These are phyloP conservation scores for Leptobrachium leishanense DNA, from an alignment of 2,113 vertebrate genomes.

Conservation along the genomic window DNA sequence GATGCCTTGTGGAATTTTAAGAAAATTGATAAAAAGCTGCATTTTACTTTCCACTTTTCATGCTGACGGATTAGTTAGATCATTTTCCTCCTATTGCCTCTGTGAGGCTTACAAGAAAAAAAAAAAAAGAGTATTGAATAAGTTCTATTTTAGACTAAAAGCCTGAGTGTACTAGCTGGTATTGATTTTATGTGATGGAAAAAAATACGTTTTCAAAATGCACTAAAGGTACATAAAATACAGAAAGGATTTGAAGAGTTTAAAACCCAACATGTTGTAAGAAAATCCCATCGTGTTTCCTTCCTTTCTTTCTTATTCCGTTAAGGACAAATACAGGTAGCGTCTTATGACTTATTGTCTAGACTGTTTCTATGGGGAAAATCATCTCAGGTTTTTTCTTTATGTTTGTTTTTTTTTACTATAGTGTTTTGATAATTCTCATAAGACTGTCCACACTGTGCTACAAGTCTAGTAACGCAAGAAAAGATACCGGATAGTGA, in stretches of 20 bases:
- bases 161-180: conserved; percentile 45
- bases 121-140: conserved; percentile 41
- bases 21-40: conserved; percentile 23
- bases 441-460: neutral
- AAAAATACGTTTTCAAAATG: conserved; percentile 46
- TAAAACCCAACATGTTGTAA: conserved; percentile 29
- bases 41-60: neutral
- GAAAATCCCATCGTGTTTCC: conserved; percentile 23
- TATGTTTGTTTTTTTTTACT: too few relatives aligned
- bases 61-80: conserved; percentile 41
- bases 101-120: conserved; percentile 46
- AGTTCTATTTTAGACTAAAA: conserved; percentile 45
- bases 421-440: conserved; percentile 3
- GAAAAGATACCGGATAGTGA: too few relatives aligned
- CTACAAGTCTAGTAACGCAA: too few relatives aligned
- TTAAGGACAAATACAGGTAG: conserved; percentile 9
- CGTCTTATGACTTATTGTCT: conserved; percentile 27
- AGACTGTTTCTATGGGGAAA: conserved; percentile 4
- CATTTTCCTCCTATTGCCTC: conserved; percentile 19
- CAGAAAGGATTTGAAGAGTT: conserved; percentile 50
- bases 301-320: conserved; percentile 1
- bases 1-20: too few relatives aligned
- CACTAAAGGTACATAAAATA: conserved; percentile 27
- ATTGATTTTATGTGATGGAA: conserved; percentile 41
- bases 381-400: neutral